Evolutionary conservation across 2,797 vertebrate species (phyloP), one percentile per base, ranked within the genome.

Genomic region (Spinibarbus caldwelli): DNA sequence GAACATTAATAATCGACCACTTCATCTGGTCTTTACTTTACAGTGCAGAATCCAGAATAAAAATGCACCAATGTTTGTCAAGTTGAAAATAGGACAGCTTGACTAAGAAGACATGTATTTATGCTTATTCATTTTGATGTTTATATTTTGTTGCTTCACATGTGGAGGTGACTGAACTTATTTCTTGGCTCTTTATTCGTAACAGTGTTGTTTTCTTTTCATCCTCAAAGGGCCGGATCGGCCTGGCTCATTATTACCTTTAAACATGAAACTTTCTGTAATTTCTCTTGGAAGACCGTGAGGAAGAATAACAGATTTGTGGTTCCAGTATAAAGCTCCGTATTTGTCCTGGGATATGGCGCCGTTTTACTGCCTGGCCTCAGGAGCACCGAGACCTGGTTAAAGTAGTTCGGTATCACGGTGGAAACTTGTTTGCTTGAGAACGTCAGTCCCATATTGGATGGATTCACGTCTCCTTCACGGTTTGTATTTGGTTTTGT

Each of bases 391-490:
- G 73, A 68, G 82, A 72, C 70, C 45, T 80, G 72, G 77, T 84
- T 79, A 38, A 84, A 84, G 80, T 82, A 86, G 84, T 52, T 77
- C 23, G 81, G 62, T 38, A 75, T 86, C 57, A 80, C 36, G 76
- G 73, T 78, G 85, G 86, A 87, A 59, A 77, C 83, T 87, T 88
- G 83, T 80, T 82, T 89, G 84, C 86, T 86, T 78, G 86, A 86
- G n/a, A 72, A 80, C 29, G 19, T 78, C 71, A 29, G 41, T 66
- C 38, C 31, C 54, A 41, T 84, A 57, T 83, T 81, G 76, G 84
- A 88, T 52, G 54, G 83, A 78, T 67, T 83, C 21, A 45, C 4
- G 73, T 83, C 75, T 71, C 83, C 88, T 80, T 89, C 78, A 87
- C 26, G 45, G 62, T 82, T 64, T 77, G 57, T 82, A 43, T 85